Evolutionary conservation across 2,113 vertebrate species (phyloP), one percentile per base, ranked within the genome.

Genomic region (Calidris pugnax): DNA sequence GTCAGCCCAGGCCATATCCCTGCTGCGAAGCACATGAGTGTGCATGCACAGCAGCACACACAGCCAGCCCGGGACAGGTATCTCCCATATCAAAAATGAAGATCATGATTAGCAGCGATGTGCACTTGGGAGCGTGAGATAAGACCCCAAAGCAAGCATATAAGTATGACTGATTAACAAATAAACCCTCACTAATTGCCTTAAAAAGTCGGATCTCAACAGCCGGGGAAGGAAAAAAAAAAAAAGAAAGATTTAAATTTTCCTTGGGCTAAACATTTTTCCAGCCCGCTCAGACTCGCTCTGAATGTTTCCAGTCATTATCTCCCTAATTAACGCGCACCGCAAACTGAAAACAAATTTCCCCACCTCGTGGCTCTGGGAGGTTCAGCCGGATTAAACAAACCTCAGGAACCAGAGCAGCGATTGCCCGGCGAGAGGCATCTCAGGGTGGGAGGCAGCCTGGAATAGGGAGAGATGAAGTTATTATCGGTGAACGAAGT

Each of bases 221-320:
- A 93, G 51, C n/a, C 26, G 0, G 60, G 45, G 22, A 80, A 53
- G 15, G 4, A 4, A 14, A 73, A 43, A 53, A 73, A 43, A 53
- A 66, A 62, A 35, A 41, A 22, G 4, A 33, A 37, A 60, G 4
- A 82, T 82, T 56, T 64, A 63, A 56, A 28, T 87, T 91, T 92
- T 86, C 96, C 92, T 84, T 35, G 33, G 88, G 96, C 92, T 86
- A 93, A 94, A 86, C 17, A 93, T 96, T 96, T 96, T 94, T 86
- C 85, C 2, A 0, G 43, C 90, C 0, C 15, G 96, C 79, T 86
- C 79, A 88, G 95, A 37, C 96, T 63, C 3, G 85, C 64, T 77
- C 47, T 30, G 75, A 37, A 22, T 56, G 76, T 51, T 64, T 74
- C 37, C 85, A 81, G 68, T 71, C 90, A n/a, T 92, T 81, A 78